These are phyloP conservation scores for Nasonovia ribisnigri DNA, from an alignment of 2,888 invertebrate genomes.

Conservation along the genomic window DNA sequence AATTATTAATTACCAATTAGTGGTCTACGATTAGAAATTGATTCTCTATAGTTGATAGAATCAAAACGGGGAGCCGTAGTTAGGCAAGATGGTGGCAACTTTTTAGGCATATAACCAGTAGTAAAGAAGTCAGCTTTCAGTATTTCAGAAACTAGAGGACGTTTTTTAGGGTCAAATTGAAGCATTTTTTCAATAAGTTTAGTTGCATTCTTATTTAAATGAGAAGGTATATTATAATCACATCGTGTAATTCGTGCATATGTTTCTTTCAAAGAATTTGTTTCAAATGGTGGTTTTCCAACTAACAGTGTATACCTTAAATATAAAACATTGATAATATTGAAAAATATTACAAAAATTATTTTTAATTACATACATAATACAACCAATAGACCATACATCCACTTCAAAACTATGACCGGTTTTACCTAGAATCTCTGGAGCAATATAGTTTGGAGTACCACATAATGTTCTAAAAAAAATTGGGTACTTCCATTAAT, in stretches of 20 bases:
- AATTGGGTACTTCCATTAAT: not conserved
- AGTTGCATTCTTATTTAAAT: conserved; percentile 69
- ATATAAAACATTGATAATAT: not conserved
- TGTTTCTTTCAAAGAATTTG: conserved; percentile 93
- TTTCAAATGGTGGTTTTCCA: conserved; percentile 98
- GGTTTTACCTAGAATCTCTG: conserved; percentile 95
- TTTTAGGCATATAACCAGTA: conserved; percentile 82
- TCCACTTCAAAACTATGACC: conserved; percentile 99
- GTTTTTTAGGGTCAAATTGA: conserved; percentile 83
- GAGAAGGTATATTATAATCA: conserved; percentile 81
- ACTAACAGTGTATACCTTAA: conserved; percentile 88
- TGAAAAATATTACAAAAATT: conserved; percentile 10
- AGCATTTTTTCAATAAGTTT: conserved; percentile 84
- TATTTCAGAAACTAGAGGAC: conserved; percentile 85
- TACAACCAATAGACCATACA: conserved; percentile 99
- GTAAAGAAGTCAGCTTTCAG: conserved; percentile 82
- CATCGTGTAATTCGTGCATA: conserved; percentile 95
- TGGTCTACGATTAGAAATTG: conserved; percentile 74
- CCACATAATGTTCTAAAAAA: conserved; percentile 91
- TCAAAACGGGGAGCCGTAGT: conserved; percentile 82
- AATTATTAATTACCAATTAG: conserved; percentile 32
- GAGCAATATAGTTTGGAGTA: conserved; percentile 99
- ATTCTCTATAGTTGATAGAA: conserved; percentile 72
- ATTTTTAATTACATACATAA: conserved; percentile 76
- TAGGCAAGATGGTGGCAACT: conserved; percentile 91